Percentiles rank a stretch among this genome's conserved stretches.
Conservation (phyloP, 35 echinoderm and acorn worm genomes). For the Ptychodera flava region DNA sequence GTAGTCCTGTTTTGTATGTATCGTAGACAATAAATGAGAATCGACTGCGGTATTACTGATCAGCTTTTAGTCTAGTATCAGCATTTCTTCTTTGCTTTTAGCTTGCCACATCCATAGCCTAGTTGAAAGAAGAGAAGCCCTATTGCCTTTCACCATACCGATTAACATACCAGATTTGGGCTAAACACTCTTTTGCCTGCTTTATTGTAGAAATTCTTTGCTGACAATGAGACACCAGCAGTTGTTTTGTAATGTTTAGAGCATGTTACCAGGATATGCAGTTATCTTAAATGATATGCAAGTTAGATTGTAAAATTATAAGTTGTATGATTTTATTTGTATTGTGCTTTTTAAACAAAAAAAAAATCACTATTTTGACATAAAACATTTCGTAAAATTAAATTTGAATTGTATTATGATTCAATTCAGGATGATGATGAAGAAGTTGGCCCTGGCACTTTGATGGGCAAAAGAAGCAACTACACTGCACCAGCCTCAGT, state of each 20-base stretch:
- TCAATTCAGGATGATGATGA: slow-evolving; percentile 98
- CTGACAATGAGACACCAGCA: no score
- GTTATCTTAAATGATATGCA: not conserved
- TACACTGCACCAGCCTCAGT: slow-evolving; percentile 87
- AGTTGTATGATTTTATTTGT: not conserved
- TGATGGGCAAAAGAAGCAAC: slow-evolving; percentile 81
- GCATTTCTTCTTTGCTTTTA: not conserved
- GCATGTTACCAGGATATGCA: no score
- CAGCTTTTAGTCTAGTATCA: not conserved
- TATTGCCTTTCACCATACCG: not conserved
- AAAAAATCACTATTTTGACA: no score
- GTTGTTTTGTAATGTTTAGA: no score
- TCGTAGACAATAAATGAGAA: not conserved
- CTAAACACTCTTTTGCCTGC: no score
- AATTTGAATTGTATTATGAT: no score
- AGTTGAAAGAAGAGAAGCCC: not conserved
- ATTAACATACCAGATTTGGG: not conserved
- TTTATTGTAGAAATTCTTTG: no score
- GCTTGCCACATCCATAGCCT: not conserved
- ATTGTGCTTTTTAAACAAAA: not conserved
- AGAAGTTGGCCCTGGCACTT: slow-evolving; percentile 32
- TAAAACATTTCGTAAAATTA: no score
- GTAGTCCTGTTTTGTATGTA: not conserved
- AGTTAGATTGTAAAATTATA: not conserved
- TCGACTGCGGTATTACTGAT: not conserved